These are phyloP conservation scores for Crotalus helleri DNA, from an alignment of 2,113 vertebrate species.

Conservation along the genomic window DNA sequence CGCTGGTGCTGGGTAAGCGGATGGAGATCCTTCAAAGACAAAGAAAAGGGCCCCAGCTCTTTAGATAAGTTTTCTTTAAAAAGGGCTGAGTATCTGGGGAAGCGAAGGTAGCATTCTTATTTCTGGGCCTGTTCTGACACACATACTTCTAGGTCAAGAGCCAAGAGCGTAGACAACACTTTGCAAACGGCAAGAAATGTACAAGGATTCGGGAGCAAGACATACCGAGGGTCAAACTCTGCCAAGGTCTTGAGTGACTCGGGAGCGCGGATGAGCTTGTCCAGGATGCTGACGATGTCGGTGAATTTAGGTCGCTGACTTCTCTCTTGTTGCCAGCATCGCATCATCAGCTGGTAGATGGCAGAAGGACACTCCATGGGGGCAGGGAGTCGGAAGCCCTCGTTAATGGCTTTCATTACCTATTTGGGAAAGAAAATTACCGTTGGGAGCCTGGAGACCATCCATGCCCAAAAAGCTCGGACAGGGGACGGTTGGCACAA, in stretches of 20 bases:
- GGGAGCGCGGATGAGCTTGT: slow-evolving; percentile 90
- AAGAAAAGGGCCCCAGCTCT: not conserved
- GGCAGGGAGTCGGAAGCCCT: slow-evolving; percentile 90
- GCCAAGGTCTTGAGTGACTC: slow-evolving; percentile 91
- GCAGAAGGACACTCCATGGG: slow-evolving; percentile 94
- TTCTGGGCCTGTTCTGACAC: not conserved
- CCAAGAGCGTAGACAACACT: no score
- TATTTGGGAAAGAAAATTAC: not conserved
- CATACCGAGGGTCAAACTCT: slow-evolving; percentile 94
- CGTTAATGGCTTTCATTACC: slow-evolving; percentile 98
- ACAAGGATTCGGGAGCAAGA: fast-evolving
- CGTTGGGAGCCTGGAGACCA: not conserved
- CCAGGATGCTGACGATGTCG: slow-evolving; percentile 90
- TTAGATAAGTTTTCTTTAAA: not conserved
- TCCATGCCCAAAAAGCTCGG: not conserved
- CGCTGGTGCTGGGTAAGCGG: slow-evolving; percentile 91
- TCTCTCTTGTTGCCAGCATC: slow-evolving; percentile 95
- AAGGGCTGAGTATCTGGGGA: fast-evolving
- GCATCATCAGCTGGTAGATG: slow-evolving; percentile 96
- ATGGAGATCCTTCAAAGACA: slow-evolving; percentile 81
- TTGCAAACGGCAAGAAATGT: not conserved
- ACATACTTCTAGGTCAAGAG: no score
- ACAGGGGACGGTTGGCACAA: not conserved
- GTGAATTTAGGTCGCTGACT: slow-evolving; percentile 86
- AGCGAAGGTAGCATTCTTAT: fast-evolving